Conservation (phyloP, 2,888 invertebrate species). For the Sicus ferrugineus region DNA sequence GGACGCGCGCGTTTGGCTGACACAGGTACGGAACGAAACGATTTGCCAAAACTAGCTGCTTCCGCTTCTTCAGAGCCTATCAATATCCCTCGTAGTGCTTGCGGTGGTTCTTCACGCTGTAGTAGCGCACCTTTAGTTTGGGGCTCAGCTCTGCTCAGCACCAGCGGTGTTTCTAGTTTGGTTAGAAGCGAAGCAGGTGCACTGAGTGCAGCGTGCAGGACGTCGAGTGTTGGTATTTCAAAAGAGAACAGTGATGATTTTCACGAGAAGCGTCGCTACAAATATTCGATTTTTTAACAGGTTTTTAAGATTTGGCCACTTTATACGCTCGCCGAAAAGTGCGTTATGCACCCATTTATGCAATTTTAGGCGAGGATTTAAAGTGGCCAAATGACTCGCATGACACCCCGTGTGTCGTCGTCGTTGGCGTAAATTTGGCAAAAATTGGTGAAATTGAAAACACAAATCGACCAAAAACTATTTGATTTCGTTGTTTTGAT, state of each 20-base stretch:
- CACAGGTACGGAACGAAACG: conserved; percentile 52
- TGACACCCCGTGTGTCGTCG: too few relatives aligned
- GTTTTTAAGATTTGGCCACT: too few relatives aligned
- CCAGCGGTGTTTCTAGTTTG: conserved; percentile 47
- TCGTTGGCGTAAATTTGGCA: too few relatives aligned
- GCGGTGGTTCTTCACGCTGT: conserved; percentile 46
- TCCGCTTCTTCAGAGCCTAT: conserved; percentile 35
- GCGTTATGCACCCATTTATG: too few relatives aligned
- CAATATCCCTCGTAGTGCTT: conserved; percentile 40
- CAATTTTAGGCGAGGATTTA: too few relatives aligned
- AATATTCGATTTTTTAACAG: conserved; percentile 57
- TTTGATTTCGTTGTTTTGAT: too few relatives aligned
- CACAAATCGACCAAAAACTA: too few relatives aligned
- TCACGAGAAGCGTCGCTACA: conserved; percentile 54
- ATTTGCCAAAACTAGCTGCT: conserved; percentile 41
- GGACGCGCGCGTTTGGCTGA: conserved; percentile 47
- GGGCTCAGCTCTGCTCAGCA: conserved; percentile 50
- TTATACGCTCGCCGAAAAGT: too few relatives aligned
- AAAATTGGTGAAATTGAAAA: too few relatives aligned
- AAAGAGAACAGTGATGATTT: conserved; percentile 30
- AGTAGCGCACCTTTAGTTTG: too few relatives aligned
- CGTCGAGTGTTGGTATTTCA: conserved; percentile 36
- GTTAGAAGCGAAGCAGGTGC: conserved; percentile 19
- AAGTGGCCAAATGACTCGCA: too few relatives aligned
- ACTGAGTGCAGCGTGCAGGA: conserved; percentile 33